Evolutionary conservation across 1,140 invertebrate genomes (phyloP).

Genomic region (Brachionus rotundiformis): DNA sequence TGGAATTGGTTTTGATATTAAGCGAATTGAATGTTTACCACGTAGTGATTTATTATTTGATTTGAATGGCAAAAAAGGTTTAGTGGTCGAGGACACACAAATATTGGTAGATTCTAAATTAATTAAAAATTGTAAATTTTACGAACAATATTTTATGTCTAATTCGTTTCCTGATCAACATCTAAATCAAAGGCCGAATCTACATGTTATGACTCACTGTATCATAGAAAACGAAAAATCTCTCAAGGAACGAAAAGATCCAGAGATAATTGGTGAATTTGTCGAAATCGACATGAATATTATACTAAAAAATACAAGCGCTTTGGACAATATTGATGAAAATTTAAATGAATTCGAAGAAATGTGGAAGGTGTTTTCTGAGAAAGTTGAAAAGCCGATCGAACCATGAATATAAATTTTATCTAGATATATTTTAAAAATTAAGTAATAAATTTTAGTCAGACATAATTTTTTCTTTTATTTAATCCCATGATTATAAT

Average conservation of each 20-base stretch:
- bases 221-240: constrained; percentile 4
- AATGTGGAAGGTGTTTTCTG: background rate
- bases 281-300: background rate
- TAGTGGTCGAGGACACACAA: constrained; percentile 12
- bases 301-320: background rate
- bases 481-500: background rate
- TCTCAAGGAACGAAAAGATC: background rate
- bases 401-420: background rate
- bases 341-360: constrained; percentile 6
- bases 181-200: background rate
- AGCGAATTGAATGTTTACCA: background rate
- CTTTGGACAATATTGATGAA: background rate
- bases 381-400: constrained; percentile 20
- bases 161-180: background rate
- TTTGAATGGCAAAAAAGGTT: constrained; percentile 12
- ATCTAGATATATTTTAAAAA: background rate
- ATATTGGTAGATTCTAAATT: constrained; percentile 12
- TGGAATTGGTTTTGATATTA: constrained; percentile 72
- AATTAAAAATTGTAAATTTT: constrained; percentile 36
- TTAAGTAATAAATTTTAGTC: background rate
- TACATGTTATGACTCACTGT: constrained; percentile 31
- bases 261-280: background rate
- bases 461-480: background rate
- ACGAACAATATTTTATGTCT: constrained; percentile 40
- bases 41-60: constrained; percentile 27